Conservation (phyloP, 2,113 vertebrate species). For the Chionis minor region DNA sequence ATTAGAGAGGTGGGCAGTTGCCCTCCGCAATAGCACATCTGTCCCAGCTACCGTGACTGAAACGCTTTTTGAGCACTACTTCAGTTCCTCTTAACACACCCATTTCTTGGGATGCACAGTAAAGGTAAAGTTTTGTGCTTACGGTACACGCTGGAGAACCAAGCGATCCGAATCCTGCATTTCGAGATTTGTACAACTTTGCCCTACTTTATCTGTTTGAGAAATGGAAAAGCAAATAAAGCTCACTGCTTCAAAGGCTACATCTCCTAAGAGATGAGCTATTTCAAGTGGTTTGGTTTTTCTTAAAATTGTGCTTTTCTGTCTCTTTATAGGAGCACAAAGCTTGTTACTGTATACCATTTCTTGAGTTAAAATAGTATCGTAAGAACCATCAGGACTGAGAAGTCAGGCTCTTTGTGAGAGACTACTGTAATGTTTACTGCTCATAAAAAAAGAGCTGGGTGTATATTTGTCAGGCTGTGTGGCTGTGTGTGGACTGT, state of each 20-base stretch:
- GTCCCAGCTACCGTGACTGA: background rate
- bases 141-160: background rate
- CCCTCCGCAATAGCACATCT: background rate
- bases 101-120: background rate
- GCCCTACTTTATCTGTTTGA: background rate
- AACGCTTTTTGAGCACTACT: background rate
- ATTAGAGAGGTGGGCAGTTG: background rate
- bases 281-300: background rate
- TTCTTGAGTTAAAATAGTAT: slow-evolving; percentile 27
- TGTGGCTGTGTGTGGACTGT: background rate
- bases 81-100: background rate
- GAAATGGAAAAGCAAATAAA: background rate
- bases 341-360: background rate
- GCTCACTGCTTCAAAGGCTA: background rate
- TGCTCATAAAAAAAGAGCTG: background rate
- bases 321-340: background rate
- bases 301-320: background rate
- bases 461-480: background rate
- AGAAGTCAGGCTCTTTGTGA: background rate
- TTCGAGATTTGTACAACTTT: background rate
- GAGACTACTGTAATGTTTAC: slow-evolving; percentile 21
- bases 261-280: background rate
- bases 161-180: background rate
- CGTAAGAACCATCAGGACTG: background rate
- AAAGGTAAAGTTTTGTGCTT: background rate